Conservation (phyloP, 2,797 vertebrate genomes). For the Prunella strophiata region DNA sequence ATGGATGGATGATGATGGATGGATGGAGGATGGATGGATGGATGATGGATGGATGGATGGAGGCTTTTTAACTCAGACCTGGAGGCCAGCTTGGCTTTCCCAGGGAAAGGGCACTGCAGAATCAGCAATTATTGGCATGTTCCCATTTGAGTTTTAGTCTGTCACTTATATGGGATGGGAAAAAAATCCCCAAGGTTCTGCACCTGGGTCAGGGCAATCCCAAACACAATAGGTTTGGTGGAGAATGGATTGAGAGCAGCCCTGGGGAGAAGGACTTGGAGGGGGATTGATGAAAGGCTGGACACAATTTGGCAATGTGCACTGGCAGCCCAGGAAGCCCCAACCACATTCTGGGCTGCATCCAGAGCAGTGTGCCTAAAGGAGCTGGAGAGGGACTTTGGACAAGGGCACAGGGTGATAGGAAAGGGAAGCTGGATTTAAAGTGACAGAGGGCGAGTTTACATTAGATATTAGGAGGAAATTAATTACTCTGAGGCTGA, state of each 20-base stretch:
- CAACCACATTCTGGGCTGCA: not conserved
- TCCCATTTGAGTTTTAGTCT: not conserved
- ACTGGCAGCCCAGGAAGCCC: not conserved
- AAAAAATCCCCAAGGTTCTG: not conserved
- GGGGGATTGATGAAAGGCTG: not conserved
- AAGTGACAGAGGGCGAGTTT: not conserved
- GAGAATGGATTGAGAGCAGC: not conserved
- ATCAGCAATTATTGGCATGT: fast-evolving
- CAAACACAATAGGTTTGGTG: not conserved
- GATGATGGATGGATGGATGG: too few species aligned
- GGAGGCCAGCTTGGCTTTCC: not conserved
- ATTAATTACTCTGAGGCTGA: not conserved
- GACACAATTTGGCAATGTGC: not conserved
- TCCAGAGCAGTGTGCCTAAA: not conserved
- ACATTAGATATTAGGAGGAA: not conserved
- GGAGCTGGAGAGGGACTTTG: not conserved
- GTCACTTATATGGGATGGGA: too few species aligned
- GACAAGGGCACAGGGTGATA: not conserved
- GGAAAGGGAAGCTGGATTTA: not conserved
- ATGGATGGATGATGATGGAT: too few species aligned
- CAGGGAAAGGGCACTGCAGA: not conserved
- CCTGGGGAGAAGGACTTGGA: not conserved
- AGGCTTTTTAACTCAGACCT: not conserved
- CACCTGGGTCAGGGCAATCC: not conserved
- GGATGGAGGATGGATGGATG: too few species aligned